phyloP scores from a whole-genome alignment of 2,113 vertebrate species.

The Ctenodactylus gundi region DNA sequence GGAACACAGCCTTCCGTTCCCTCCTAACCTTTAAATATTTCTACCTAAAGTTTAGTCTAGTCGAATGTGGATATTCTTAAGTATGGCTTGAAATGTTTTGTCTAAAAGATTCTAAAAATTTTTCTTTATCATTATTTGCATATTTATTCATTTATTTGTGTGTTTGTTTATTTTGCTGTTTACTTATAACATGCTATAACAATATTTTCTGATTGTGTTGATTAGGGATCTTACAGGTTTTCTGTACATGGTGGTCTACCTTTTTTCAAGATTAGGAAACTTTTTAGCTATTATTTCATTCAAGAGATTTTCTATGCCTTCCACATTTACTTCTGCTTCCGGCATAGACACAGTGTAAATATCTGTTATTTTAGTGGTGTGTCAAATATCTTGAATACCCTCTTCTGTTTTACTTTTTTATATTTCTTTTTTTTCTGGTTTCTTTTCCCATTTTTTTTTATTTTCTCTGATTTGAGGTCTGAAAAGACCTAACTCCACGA shows the following conservation, averaged over 20 bases:
- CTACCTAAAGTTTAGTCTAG: background rate
- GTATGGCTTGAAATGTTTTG: background rate
- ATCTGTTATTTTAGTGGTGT: background rate
- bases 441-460: no score
- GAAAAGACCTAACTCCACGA: background rate
- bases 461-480: background rate
- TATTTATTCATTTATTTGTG: no score
- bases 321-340: background rate
- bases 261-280: no score
- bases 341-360: background rate
- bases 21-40: background rate
- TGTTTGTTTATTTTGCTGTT: background rate
- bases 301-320: background rate
- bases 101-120: background rate
- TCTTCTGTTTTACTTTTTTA: background rate
- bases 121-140: background rate
- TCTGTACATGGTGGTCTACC: background rate
- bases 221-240: background rate
- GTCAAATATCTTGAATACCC: fast-evolving
- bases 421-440: no score
- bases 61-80: background rate
- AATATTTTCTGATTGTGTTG: background rate
- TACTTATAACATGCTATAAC: background rate
- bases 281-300: background rate
- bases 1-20: background rate